Percentiles rank a stretch among this genome's conserved stretches.
Conservation (phyloP, 2,797 vertebrate species). For the Columba guinea region DNA sequence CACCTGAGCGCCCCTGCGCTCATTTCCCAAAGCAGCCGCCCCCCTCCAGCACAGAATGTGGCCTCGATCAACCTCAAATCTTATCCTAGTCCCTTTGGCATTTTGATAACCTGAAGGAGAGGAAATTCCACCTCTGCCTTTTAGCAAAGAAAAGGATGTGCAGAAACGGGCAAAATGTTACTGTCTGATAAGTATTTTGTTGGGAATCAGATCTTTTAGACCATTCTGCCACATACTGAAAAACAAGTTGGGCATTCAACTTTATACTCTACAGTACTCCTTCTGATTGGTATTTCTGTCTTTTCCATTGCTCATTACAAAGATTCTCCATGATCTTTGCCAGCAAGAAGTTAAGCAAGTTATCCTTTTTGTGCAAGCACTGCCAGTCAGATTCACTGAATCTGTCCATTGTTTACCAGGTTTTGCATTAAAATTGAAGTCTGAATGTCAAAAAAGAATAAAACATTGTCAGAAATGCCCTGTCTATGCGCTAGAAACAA, state of each 20-base stretch:
- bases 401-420: neutral
- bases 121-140: neutral
- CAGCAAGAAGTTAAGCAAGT: conserved; percentile 2
- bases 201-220: neutral
- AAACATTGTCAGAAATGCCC: neutral
- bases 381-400: neutral
- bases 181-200: neutral
- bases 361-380: neutral
- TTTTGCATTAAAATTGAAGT: neutral
- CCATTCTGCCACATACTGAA: neutral
- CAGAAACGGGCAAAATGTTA: neutral
- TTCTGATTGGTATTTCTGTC: neutral
- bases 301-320: neutral
- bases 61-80: neutral
- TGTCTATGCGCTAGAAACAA: neutral
- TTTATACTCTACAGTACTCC: neutral
- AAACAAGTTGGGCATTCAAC: neutral
- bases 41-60: neutral
- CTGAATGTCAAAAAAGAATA: neutral
- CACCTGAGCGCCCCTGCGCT: neutral
- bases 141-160: neutral
- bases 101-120: neutral
- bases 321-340: conserved; percentile 15
- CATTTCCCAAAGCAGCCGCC: neutral
- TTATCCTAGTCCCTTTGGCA: neutral